phyloP scores from a whole-genome alignment of 1,140 invertebrate genomes.

The Bombus ignitus region DNA sequence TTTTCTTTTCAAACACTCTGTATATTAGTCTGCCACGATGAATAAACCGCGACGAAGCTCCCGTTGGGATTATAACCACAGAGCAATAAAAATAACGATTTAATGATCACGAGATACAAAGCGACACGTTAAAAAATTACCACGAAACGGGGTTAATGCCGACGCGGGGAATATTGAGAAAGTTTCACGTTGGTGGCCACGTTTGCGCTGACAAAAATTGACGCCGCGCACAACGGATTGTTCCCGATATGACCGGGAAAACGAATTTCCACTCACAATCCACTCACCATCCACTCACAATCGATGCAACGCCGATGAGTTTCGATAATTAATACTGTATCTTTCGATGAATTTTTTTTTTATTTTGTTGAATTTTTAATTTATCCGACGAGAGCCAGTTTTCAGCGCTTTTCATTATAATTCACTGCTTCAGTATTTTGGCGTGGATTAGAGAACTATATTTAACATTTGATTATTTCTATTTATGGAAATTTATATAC shows the following conservation, averaged over 20 bases:
- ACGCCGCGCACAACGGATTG: neutral
- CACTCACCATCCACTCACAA: neutral
- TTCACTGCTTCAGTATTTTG: too few relatives aligned
- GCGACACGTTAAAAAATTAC: constrained; percentile 10
- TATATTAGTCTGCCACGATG: neutral
- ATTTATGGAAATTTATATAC: too few relatives aligned
- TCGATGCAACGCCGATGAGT: neutral
- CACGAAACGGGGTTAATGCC: neutral
- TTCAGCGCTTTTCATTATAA: too few relatives aligned
- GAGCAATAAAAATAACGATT: constrained; percentile 35
- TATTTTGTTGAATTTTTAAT: neutral
- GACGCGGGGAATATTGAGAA: constrained; percentile 2
- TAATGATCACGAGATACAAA: neutral
- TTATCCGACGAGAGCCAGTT: neutral
- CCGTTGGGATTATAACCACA: constrained; percentile 20
- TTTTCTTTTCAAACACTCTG: neutral
- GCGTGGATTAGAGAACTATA: too few relatives aligned
- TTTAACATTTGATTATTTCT: too few relatives aligned
- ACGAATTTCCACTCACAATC: neutral
- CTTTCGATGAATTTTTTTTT: neutral
- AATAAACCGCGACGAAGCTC: constrained; percentile 18
- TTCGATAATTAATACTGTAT: neutral
- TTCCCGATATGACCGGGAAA: neutral
- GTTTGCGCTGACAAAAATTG: neutral
- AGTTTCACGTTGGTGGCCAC: neutral